Evolutionary conservation across 2,797 vertebrate species (phyloP), one percentile per base, ranked within the genome.

Genomic region (Anisognathus igniventris): DNA sequence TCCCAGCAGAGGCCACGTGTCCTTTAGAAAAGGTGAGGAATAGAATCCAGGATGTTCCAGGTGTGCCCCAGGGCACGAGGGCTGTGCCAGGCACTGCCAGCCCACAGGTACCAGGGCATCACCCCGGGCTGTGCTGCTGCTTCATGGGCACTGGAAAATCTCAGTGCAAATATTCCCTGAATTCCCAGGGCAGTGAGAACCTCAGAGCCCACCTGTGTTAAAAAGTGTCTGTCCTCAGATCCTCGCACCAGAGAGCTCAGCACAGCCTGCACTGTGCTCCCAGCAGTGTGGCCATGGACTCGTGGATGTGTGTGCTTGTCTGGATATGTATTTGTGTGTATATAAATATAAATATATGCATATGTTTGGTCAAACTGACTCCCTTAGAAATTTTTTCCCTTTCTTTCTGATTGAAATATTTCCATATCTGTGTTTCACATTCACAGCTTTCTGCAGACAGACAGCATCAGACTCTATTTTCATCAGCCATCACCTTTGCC

Each of bases 381-480:
- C 40, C n/a, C 44, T 30, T 3, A 5, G 12, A 9, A 17, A 9
- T 1, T 23, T 28, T 42, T 13, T 1, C 10, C 19, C 30, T 54
- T 57, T 31, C 56, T 76, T 73, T 31, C 28, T n/a, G 10, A 44
- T 84, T 25, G 25, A 51, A 83, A 64, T 35, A 37, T 22, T 40
- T 65, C 45, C 13, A 0, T 22, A 5, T 27, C 21, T 0, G 12
- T 3, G 28, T n/a, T 85, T 20, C 65, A 8, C 0, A 0, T 13
- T 39, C 50, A 9, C 40, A 5, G 1, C 28, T 51, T 24, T 7
- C 45, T 62, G 45, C 7, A 18, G 24, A 1, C 35, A 51, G 40
- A 5, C 24, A n/a, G 0, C 3, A 7, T 4, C 76, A 28, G 14
- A 3, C 37, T 39, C 28, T 15, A 0, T 16, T 88, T 65, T 2